A percentile compares a stretch with the other conserved stretches of the same genome.
phyloP scores from a whole-genome alignment of 2,113 vertebrate genomes.

The Thunnus maccoyii region DNA sequence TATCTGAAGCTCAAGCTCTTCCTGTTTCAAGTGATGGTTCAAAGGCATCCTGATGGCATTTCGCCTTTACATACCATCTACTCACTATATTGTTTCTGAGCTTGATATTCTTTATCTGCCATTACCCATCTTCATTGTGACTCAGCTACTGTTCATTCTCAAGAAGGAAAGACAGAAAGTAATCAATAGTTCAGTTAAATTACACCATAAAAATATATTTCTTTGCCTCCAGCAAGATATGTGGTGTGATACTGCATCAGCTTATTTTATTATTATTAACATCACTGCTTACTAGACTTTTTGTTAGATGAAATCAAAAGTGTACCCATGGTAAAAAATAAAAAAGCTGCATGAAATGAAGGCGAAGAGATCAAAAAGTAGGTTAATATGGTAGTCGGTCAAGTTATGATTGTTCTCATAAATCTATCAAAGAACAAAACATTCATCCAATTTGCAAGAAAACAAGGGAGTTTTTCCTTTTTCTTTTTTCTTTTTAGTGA shows the following conservation, averaged over 20 bases:
- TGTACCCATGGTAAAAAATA: not conserved
- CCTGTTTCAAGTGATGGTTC: constrained; percentile 44
- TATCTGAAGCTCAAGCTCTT: constrained; percentile 43
- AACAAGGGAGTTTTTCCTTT: not conserved
- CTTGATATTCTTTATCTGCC: constrained; percentile 16
- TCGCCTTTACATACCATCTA: not conserved
- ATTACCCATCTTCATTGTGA: constrained; percentile 14
- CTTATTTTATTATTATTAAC: constrained; percentile 22
- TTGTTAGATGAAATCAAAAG: constrained; percentile 32
- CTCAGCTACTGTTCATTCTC: constrained; percentile 19
- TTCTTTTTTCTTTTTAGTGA: not conserved
- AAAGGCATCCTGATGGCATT: constrained; percentile 7
- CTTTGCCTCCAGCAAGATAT: constrained; percentile 47
- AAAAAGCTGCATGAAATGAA: constrained; percentile 29
- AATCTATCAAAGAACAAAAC: constrained; percentile 21
- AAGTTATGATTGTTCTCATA: constrained; percentile 14
- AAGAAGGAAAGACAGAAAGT: constrained; percentile 15
- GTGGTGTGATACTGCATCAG: constrained; percentile 20
- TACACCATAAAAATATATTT: constrained; percentile 38
- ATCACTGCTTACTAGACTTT: constrained; percentile 3
- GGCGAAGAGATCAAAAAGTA: constrained; percentile 20
- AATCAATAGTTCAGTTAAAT: constrained; percentile 60
- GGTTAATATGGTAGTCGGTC: constrained; percentile 1
- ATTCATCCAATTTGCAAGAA: not conserved
- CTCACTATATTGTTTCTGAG: not conserved